phyloP scores from a whole-genome alignment of 1,140 invertebrate genomes.

The Limonius californicus region DNA sequence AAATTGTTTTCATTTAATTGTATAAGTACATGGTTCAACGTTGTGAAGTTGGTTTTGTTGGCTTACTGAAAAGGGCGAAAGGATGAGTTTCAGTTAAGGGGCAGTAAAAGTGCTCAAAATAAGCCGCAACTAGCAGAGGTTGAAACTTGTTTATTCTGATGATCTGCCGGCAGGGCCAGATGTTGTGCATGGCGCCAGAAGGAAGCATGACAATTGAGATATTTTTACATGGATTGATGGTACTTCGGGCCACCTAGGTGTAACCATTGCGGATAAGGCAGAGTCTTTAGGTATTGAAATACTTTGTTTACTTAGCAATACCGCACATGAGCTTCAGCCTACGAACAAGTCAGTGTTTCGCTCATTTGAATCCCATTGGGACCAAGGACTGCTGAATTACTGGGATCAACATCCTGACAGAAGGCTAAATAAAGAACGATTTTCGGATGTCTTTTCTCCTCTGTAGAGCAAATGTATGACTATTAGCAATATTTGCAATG shows the following conservation, averaged over 20 bases:
- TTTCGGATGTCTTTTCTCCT: not conserved
- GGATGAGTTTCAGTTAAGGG: too few relatives aligned
- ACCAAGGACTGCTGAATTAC: not conserved
- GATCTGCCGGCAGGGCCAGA: conserved; percentile 25
- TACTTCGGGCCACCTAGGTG: not conserved
- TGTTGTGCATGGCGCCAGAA: conserved; percentile 6
- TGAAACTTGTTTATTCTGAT: conserved; percentile 27
- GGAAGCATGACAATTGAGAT: conserved; percentile 6
- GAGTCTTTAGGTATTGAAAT: not conserved
- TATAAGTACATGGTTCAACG: too few relatives aligned
- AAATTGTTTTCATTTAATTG: too few relatives aligned
- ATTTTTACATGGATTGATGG: not conserved
- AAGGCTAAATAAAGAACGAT: conserved; percentile 22
- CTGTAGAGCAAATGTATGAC: conserved; percentile 2
- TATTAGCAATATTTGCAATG: conserved; percentile 3
- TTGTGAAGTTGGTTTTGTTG: too few relatives aligned
- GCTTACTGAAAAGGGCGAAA: too few relatives aligned
- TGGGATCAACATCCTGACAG: not conserved
- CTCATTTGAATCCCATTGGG: not conserved
- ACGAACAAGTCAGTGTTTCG: conserved; percentile 8
- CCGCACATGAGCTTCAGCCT: conserved; percentile 46
- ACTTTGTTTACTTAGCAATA: conserved; percentile 40
- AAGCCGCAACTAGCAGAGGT: too few relatives aligned
- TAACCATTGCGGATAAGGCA: conserved; percentile 4
- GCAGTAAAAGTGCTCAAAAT: too few relatives aligned